These are phyloP conservation scores for Apogon talboti DNA, from an alignment of 2,797 vertebrate genomes.

Conservation along the genomic window DNA sequence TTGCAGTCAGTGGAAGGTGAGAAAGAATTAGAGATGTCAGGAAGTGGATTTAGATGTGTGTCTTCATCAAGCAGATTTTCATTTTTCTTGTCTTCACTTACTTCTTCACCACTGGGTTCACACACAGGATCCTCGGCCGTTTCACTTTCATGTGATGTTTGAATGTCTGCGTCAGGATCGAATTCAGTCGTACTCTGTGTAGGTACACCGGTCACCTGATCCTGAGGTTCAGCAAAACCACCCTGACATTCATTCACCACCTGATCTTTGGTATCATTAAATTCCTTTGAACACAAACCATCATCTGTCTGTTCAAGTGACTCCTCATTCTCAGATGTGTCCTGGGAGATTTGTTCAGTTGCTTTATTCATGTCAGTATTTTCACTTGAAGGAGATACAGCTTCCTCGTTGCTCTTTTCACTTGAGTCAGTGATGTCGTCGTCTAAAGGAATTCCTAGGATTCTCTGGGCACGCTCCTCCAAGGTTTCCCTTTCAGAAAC, in stretches of 20 bases:
- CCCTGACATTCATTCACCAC: conserved; percentile 16
- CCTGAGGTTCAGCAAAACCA: conserved; percentile 15
- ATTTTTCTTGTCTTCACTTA: conserved; percentile 17
- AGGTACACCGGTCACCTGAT: conserved; percentile 11
- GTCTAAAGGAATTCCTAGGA: conserved; percentile 67
- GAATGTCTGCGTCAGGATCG: conserved; percentile 14
- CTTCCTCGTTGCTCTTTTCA: conserved; percentile 20
- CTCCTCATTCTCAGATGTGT: conserved; percentile 16
- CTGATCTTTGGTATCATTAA: conserved; percentile 29
- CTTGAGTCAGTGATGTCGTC: conserved; percentile 21
- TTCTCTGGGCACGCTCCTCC: conserved; percentile 65
- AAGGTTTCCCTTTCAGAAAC: conserved; percentile 59
- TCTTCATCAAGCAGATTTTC: conserved; percentile 14
- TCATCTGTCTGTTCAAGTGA: conserved; percentile 22
- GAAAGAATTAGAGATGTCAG: background rate
- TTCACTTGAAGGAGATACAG: background rate
- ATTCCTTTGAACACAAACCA: conserved; percentile 12
- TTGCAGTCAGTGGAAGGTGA: background rate
- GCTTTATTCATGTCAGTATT: background rate
- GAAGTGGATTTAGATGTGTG: background rate
- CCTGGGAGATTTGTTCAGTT: conserved; percentile 23
- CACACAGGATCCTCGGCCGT: conserved; percentile 8
- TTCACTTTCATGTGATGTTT: conserved; percentile 23
- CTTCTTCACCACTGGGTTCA: conserved; percentile 16
- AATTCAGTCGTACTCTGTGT: conserved; percentile 14